These are phyloP conservation scores for Xenopus laevis DNA, from an alignment of 2,113 vertebrate species.

Conservation along the genomic window DNA sequence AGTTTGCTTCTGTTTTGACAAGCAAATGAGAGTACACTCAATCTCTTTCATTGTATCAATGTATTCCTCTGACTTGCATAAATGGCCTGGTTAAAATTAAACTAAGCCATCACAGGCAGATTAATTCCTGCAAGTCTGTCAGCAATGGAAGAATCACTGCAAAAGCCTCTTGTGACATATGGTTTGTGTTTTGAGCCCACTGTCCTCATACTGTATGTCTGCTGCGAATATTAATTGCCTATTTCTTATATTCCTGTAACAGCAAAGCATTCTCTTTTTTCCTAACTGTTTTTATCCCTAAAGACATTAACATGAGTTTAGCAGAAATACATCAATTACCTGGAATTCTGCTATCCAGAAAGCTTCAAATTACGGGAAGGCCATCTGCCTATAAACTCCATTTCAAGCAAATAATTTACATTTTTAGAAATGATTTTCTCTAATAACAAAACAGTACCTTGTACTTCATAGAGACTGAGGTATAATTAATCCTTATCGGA, in stretches of 20 bases:
- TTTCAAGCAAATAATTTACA: too few species aligned
- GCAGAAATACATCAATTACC: too few species aligned
- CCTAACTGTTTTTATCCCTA: too few species aligned
- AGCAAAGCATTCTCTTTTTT: conserved; percentile 22
- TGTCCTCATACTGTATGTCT: conserved; percentile 50
- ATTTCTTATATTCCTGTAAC: conserved; percentile 49
- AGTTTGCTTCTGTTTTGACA: too few species aligned
- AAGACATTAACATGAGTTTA: too few species aligned
- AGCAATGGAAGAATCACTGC: conserved; percentile 48
- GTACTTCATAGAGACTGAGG: too few species aligned
- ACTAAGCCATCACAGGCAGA: conserved; percentile 55
- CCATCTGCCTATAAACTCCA: too few species aligned
- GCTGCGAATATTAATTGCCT: conserved; percentile 47
- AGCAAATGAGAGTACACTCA: conserved; percentile 44
- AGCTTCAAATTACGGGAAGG: too few species aligned
- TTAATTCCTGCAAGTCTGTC: conserved; percentile 54
- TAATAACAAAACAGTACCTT: too few species aligned
- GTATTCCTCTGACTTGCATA: conserved; percentile 44
- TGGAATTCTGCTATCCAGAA: too few species aligned
- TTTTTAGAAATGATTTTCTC: too few species aligned
- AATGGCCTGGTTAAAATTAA: conserved; percentile 53
- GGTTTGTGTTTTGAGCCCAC: conserved; percentile 48
- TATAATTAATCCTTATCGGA: too few species aligned
- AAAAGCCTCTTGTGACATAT: conserved; percentile 48
- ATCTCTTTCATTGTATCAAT: conserved; percentile 48